Evolutionary conservation across 2,797 vertebrate species (phyloP).

Genomic region (Helarctos malayanus): DNA sequence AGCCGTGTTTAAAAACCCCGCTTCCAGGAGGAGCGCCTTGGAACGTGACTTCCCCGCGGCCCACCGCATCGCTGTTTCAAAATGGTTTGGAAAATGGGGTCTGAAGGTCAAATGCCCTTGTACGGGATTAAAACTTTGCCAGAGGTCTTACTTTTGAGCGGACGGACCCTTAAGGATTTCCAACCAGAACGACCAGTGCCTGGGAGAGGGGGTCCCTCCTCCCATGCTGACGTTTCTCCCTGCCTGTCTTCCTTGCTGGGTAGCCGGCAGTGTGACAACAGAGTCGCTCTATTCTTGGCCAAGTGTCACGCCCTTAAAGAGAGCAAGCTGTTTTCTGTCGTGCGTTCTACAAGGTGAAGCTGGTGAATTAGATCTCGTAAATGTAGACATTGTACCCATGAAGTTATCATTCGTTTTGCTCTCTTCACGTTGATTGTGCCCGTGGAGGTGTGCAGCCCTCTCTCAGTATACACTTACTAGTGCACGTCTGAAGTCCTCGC

Average conservation of each 20-base stretch:
- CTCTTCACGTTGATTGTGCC: conserved; percentile 92
- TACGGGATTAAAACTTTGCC: rapidly evolving
- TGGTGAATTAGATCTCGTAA: conserved; percentile 92
- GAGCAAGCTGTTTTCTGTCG: conserved; percentile 62
- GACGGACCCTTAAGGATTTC: background rate
- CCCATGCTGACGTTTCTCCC: background rate
- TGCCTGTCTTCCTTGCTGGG: background rate
- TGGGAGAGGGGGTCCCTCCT: background rate
- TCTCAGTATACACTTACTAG: conserved; percentile 66
- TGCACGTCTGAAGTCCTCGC: conserved; percentile 61
- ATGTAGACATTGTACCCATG: conserved; percentile 91
- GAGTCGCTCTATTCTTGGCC: conserved; percentile 33
- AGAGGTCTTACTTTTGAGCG: rapidly evolving
- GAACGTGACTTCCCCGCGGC: background rate
- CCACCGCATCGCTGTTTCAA: background rate
- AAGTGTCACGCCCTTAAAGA: conserved; percentile 17
- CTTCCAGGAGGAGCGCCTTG: background rate
- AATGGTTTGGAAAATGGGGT: background rate
- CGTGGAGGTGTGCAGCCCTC: conserved; percentile 75
- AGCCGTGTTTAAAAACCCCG: background rate
- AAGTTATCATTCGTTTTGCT: conserved; percentile 90
- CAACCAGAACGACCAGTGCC: background rate
- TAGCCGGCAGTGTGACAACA: conserved; percentile 47
- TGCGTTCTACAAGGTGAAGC: conserved; percentile 74
- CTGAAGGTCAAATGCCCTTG: rapidly evolving